Evolutionary conservation across 23 tunicate genomes (phyloP).

Genomic region (Ascidia mentula): DNA sequence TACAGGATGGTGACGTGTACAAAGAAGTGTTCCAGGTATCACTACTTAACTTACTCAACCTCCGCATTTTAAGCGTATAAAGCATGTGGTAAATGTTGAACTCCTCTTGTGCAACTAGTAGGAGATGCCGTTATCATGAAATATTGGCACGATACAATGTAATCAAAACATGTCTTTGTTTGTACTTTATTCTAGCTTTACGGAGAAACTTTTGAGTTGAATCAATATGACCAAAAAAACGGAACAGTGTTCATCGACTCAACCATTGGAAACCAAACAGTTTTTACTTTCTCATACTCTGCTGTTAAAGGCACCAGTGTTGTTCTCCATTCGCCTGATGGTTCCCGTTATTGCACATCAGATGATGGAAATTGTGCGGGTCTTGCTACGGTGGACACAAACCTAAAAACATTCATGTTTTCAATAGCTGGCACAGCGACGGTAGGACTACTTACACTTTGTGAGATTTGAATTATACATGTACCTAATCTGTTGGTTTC

Average conservation of each 20-base stretch:
- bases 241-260: constrained; percentile 36
- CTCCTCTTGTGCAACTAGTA: too few species aligned
- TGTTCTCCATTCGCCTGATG: constrained; percentile 18
- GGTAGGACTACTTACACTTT: constrained; percentile 12
- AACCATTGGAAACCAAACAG: constrained; percentile 54
- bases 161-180: not conserved
- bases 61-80: too few species aligned
- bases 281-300: constrained; percentile 52
- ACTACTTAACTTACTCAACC: too few species aligned
- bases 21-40: constrained; percentile 29
- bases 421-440: constrained; percentile 43
- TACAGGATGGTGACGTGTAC: constrained; percentile 32
- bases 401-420: constrained; percentile 31
- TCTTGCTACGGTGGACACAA: not conserved
- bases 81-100: too few species aligned
- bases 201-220: not conserved
- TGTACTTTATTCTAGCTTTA: not conserved
- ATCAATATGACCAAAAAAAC: not conserved
- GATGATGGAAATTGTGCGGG: not conserved
- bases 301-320: constrained; percentile 7
- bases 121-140: too few species aligned
- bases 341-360: not conserved
- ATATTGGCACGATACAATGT: not conserved
- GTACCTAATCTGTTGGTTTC: too few species aligned
- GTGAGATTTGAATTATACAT: not conserved